Conservation (phyloP, 2,797 vertebrate species). For the Anisognathus igniventris region DNA sequence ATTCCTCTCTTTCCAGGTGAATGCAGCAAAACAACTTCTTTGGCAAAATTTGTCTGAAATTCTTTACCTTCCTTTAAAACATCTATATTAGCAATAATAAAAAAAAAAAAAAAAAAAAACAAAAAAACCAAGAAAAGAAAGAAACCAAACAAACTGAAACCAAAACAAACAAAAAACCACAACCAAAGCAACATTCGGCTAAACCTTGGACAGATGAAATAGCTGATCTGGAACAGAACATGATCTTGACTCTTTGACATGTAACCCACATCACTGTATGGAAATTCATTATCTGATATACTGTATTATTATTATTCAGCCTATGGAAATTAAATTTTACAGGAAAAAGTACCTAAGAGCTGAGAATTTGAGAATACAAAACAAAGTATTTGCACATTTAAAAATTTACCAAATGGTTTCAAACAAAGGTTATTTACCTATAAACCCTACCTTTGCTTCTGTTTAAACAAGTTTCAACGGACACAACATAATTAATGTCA, state of each 20-base stretch:
- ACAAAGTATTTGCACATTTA: background rate
- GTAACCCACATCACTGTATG: background rate
- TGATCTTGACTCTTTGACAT: slow-evolving; percentile 58
- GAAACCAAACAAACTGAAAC: background rate
- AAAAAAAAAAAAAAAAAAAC: too few relatives aligned
- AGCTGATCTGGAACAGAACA: background rate
- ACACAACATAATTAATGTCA: background rate
- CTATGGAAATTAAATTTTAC: background rate
- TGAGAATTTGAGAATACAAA: background rate
- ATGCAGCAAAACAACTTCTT: background rate
- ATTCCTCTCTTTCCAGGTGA: slow-evolving; percentile 8
- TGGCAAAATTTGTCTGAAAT: background rate
- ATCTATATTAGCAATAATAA: background rate
- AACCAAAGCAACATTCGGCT: background rate
- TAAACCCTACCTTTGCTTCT: background rate
- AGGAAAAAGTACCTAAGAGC: background rate
- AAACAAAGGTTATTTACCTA: background rate
- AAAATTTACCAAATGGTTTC: background rate
- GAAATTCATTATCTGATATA: slow-evolving; percentile 12
- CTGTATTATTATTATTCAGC: background rate
- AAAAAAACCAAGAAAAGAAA: background rate
- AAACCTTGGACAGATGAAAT: background rate
- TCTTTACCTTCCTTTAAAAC: slow-evolving; percentile 30
- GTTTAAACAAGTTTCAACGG: background rate
- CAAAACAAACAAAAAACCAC: background rate